Percentiles rank a stretch among this genome's conserved stretches.
Evolutionary conservation across 2,888 invertebrate genomes (phyloP).

Genomic region (Taenaris catops): DNA sequence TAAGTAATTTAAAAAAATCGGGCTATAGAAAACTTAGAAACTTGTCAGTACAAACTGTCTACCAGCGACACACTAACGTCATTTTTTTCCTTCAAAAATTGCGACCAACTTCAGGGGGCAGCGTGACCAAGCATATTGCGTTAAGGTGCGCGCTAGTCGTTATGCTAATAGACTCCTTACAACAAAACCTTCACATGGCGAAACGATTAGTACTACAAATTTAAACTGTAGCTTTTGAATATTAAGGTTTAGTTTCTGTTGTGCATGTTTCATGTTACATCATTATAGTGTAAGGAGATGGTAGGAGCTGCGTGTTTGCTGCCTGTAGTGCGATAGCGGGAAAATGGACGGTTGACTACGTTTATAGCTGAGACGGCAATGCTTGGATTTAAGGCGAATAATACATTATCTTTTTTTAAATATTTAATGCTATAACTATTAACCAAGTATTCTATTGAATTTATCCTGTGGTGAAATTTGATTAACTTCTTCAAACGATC

Average conservation of each 20-base stretch:
- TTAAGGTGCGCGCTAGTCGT: constrained; percentile 74
- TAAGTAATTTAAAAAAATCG: too few species aligned
- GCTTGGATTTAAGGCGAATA: constrained; percentile 63
- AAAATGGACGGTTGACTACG: constrained; percentile 78
- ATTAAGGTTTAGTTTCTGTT: constrained; percentile 17
- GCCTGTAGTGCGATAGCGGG: constrained; percentile 67
- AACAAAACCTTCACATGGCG: constrained; percentile 26
- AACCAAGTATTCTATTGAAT: too few species aligned
- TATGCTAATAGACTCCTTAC: constrained; percentile 62
- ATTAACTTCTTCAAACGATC: too few species aligned
- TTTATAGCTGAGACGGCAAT: constrained; percentile 69
- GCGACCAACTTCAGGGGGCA: constrained; percentile 68
- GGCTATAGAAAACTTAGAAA: too few species aligned
- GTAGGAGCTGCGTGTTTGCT: constrained; percentile 60
- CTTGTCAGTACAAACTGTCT: too few species aligned
- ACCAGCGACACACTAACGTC: too few species aligned
- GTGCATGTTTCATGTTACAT: constrained; percentile 22
- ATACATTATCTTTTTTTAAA: too few species aligned
- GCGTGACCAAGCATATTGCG: constrained; percentile 78
- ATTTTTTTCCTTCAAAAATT: too few species aligned
- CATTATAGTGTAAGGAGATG: constrained; percentile 23
- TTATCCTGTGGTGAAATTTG: too few species aligned
- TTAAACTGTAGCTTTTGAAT: constrained; percentile 14
- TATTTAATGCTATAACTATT: too few species aligned
- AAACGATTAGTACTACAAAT: constrained; percentile 16